Evolutionary conservation across 2,113 vertebrate species (phyloP).

Genomic region (Mirounga angustirostris): DNA sequence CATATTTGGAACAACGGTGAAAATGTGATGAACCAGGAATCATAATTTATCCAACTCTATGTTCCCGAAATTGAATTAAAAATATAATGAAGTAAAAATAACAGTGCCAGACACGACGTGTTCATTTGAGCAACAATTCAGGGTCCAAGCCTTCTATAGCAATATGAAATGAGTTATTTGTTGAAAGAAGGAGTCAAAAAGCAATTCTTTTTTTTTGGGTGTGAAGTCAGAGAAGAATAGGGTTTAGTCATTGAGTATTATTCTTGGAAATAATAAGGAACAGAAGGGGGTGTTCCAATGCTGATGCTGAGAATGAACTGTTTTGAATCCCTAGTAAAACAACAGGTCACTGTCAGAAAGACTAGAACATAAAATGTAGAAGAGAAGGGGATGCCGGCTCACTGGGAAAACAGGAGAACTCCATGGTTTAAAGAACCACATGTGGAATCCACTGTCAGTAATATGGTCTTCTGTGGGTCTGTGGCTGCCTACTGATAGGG

Average conservation of each 20-base stretch:
- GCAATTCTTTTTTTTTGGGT: not conserved
- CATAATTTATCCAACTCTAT: not conserved
- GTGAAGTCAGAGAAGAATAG: not conserved
- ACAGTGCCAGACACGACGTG: not conserved
- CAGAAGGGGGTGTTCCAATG: not conserved
- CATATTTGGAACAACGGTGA: not conserved
- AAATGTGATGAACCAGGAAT: not conserved
- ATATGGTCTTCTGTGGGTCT: fast-evolving
- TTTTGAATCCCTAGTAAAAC: not conserved
- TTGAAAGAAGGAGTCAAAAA: not conserved
- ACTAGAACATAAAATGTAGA: not conserved
- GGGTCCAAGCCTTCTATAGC: not conserved
- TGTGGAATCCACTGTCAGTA: fast-evolving
- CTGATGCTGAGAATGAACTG: not conserved
- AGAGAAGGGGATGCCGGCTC: not conserved
- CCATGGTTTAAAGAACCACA: not conserved
- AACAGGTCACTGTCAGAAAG: not conserved
- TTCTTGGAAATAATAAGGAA: not conserved
- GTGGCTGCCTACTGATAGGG: fast-evolving
- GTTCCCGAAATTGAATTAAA: not conserved
- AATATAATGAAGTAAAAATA: not conserved
- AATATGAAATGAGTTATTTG: not conserved
- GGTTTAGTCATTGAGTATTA: not conserved
- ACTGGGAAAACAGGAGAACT: not conserved
- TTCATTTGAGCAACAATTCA: not conserved